phyloP scores from a whole-genome alignment of 2,888 invertebrate genomes.

The Capitulum mitella region DNA sequence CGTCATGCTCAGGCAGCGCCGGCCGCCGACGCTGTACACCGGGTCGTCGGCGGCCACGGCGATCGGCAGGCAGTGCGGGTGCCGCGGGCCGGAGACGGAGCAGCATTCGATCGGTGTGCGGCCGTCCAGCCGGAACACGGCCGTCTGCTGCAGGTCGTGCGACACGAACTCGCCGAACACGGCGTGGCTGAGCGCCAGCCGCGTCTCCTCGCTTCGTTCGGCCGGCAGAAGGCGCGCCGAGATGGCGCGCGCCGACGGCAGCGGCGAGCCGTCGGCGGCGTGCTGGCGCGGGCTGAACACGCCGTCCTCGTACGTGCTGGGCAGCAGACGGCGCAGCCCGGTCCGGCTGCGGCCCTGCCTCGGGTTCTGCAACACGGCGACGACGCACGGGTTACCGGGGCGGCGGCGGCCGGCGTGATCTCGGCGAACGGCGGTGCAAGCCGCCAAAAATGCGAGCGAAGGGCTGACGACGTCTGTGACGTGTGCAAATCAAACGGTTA shows the following conservation, averaged over 20 bases:
- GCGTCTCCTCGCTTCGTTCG: conserved; percentile 27
- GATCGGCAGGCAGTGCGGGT: conserved; percentile 35
- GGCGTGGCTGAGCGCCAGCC: conserved; percentile 32
- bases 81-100: conserved; percentile 13
- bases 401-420: too few species aligned
- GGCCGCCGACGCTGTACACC: conserved; percentile 33
- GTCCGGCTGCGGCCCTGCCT: not conserved
- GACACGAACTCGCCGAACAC: conserved; percentile 34
- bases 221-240: conserved; percentile 27
- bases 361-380: not conserved
- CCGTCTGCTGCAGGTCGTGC: conserved; percentile 34
- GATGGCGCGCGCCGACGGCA: conserved; percentile 39
- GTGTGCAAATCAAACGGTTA: too few species aligned
- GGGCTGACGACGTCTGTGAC: too few species aligned
- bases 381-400: too few species aligned
- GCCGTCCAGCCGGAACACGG: conserved; percentile 32
- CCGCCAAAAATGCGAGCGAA: too few species aligned
- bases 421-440: too few species aligned
- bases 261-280: conserved; percentile 34
- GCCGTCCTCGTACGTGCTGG: not conserved
- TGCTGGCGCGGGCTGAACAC: not conserved
- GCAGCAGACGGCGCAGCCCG: not conserved
- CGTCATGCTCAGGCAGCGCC: conserved; percentile 63
- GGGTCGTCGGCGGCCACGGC: conserved; percentile 33
- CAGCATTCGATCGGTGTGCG: conserved; percentile 32